Evolutionary conservation across 2,888 invertebrate genomes (phyloP).

Genomic region (Dryadula phaetusa): DNA sequence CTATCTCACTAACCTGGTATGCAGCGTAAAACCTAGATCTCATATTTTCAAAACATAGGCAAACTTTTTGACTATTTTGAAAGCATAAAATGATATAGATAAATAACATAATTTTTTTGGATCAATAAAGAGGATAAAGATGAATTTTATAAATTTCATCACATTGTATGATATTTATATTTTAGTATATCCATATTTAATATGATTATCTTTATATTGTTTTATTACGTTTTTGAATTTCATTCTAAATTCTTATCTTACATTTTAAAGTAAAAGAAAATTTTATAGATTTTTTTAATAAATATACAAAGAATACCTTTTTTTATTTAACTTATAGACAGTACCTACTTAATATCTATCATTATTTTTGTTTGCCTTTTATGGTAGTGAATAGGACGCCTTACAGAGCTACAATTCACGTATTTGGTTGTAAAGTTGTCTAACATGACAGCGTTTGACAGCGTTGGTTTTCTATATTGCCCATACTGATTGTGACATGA

Average conservation of each 20-base stretch:
- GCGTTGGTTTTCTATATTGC: slow-evolving; percentile 63
- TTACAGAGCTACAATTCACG: slow-evolving; percentile 51
- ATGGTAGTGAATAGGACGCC: slow-evolving; percentile 25
- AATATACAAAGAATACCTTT: not conserved
- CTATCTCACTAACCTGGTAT: no score
- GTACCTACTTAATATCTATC: not conserved
- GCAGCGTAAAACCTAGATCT: no score
- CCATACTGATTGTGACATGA: slow-evolving; percentile 72
- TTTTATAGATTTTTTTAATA: not conserved
- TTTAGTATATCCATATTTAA: no score
- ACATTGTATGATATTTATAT: not conserved
- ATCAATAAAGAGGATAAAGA: not conserved
- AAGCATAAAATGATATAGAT: no score
- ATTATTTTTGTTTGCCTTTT: slow-evolving; percentile 4
- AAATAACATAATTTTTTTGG: not conserved
- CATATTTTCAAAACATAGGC: no score
- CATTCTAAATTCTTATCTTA: no score
- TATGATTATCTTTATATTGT: no score
- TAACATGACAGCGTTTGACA: slow-evolving; percentile 55
- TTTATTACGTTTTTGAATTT: no score
- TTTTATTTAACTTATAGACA: not conserved
- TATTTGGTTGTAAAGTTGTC: slow-evolving; percentile 57
- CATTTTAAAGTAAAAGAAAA: not conserved
- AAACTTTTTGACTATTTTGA: no score
- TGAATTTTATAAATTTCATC: not conserved